Evolutionary conservation across 1,140 invertebrate species (phyloP).

Genomic region (Drosophila dunni): DNA sequence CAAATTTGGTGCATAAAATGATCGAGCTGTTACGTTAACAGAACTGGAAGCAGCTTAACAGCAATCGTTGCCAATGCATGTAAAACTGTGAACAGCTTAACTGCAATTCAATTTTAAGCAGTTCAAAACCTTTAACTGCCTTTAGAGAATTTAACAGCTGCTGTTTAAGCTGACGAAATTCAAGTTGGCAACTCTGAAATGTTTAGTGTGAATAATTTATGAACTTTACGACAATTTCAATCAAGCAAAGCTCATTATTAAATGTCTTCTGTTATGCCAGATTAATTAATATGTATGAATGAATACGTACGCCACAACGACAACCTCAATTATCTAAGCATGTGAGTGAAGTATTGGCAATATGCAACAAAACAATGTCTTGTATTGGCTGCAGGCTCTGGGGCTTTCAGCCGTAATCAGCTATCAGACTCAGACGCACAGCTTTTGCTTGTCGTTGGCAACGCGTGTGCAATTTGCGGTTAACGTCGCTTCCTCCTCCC

Average conservation of each 20-base stretch:
- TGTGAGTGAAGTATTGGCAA: neutral
- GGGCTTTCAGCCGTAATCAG: constrained; percentile 15
- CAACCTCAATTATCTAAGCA: neutral
- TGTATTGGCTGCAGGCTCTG: neutral
- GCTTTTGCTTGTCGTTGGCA: constrained; percentile 21
- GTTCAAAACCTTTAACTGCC: neutral
- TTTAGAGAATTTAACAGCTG: too few species aligned
- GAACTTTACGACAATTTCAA: constrained; percentile 4
- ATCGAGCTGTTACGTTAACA: constrained; percentile 1
- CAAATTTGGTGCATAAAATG: neutral
- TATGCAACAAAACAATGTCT: constrained; percentile 1
- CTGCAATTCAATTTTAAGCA: neutral
- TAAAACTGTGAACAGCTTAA: neutral
- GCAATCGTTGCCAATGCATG: neutral
- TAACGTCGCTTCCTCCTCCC: neutral
- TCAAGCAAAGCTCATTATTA: neutral
- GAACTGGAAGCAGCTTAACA: neutral
- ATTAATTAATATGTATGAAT: constrained; percentile 7
- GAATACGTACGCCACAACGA: neutral
- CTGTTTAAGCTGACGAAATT: neutral
- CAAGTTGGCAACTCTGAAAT: neutral
- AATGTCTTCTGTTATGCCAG: neutral
- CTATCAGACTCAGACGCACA: constrained; percentile 6
- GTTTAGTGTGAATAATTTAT: neutral
- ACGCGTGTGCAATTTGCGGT: constrained; percentile 41